Evolutionary conservation across 2,888 invertebrate genomes (phyloP), one percentile per base, ranked within the genome.

Genomic region (Cyrtodaria siliqua): DNA sequence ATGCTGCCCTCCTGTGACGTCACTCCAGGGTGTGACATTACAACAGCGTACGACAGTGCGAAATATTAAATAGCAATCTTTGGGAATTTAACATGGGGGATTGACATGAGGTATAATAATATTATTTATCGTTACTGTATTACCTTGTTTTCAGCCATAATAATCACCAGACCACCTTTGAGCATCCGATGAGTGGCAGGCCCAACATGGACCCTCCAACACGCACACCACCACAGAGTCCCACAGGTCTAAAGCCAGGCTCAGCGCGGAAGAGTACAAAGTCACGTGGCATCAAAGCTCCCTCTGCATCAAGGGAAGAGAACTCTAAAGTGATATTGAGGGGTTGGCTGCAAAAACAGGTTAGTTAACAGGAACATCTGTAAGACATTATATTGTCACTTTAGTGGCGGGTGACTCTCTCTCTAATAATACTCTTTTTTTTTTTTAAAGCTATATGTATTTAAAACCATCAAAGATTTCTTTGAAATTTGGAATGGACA

Each of bases 341-440:
- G 85, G 98, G 98, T 23, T 97, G 98, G 96, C 94, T 98, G 57
- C 96, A 97, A 93, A 97, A 98, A 91, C 97, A 91, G 89, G 91
- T 92, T 52, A 68, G 85, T 62, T 9, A 2, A 20, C 18, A n/a
- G 12, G 33, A 33, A 8, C 33, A n/a, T n/a, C n/a, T n/a, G n/a
- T n/a, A n/a, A 47, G n/a, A 20, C 9, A 14, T 12, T 14, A 40
- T 40, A 40, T 40, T 40, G 40, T 40, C 14, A 14, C 9, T 14
- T 12, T 12, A 14, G 40, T 40, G 14, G 9, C 14, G 9, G 40
- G 40, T 12, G 14, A 9, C 12, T 40, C 14, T 40, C 40, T 12
- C 40, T 40, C 40, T 9, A 40, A 40, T 40, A 14, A 40, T 40
- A n/a, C n/a, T n/a, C n/a, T n/a, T n/a, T n/a, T n/a, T n/a, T n/a